Evolutionary conservation across 2,113 vertebrate species (phyloP), one percentile per base, ranked within the genome.

Genomic region (Rhinichthys klamathensis): DNA sequence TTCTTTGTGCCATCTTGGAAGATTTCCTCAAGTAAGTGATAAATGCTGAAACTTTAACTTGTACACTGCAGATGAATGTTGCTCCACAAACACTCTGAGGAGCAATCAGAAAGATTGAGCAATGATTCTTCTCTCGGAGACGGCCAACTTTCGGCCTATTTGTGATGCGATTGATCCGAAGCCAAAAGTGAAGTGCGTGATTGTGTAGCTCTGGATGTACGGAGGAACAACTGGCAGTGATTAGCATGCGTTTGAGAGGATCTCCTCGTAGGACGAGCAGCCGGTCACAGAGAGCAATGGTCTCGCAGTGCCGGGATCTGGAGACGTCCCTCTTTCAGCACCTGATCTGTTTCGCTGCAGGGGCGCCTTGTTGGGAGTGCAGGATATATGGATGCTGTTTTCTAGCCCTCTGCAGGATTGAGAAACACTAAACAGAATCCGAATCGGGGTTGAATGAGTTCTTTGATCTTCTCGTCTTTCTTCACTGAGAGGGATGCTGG

Each of bases 291-390:
- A 58, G 51, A 81, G 76, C 70, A 87, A 87, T 86, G 27, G 83
- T 90, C 44, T 74, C n/a, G 44, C 3, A 77, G 87, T 84, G 80
- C 87, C 83, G 65, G 60, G 90, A 91, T 85, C 76, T 82, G 89
- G 87, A 93, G 91, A 87, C 87, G 70, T 30, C 88, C 63, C 15
- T 95, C 95, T 95, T 92, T 95, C 95, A 93, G 90, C 95, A 94
- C 91, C 72, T 86, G 91, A 86, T 94, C 94, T 95, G 93, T 93
- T 86, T 93, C 89, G 78, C 88, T 88, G 91, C 91, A 84, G 80
- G 91, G 90, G 92, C 93, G 93, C 94, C 92, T 94, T 91, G 89
- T 92, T 91, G 92, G 92, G 93, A 91, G 90, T 93, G 93, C 85
- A 88, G 88, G 74, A 88, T 89, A 88, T 89, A 85, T 87, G 78